These are phyloP conservation scores for Cyphomyrus plagiostoma DNA, from an alignment of 2,113 vertebrate species.

Conservation along the genomic window DNA sequence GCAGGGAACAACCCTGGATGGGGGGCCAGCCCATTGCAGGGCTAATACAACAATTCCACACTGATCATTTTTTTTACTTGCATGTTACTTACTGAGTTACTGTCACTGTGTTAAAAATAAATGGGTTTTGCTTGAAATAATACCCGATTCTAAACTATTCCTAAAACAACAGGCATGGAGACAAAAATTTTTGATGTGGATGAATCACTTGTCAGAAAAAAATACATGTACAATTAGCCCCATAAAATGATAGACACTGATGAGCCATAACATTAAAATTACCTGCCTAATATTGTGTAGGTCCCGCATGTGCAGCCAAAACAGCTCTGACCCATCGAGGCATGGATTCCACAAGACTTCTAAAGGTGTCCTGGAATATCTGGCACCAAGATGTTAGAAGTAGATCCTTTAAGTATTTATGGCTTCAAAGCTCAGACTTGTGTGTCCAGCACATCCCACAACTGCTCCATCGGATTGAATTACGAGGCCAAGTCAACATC, in stretches of 20 bases:
- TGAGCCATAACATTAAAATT: not conserved
- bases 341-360: not conserved
- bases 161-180: not conserved
- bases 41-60: too few species aligned
- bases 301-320: not conserved
- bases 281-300: not conserved
- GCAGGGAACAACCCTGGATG: too few species aligned
- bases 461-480: not conserved
- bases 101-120: not conserved
- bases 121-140: not conserved
- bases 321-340: not conserved
- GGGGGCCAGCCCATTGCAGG: too few species aligned
- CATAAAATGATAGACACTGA: not conserved
- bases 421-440: not conserved
- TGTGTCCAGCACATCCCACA: not conserved
- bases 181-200: not conserved
- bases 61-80: not conserved
- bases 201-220: not conserved
- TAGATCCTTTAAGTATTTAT: not conserved
- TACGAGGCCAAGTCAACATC: not conserved
- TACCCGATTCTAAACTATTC: not conserved
- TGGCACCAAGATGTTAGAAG: not conserved
- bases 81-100: not conserved
- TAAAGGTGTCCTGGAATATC: not conserved
- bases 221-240: not conserved